Base-by-base conservation (phyloP, 2,888 invertebrate species). In the Ophraella communa region DNA sequence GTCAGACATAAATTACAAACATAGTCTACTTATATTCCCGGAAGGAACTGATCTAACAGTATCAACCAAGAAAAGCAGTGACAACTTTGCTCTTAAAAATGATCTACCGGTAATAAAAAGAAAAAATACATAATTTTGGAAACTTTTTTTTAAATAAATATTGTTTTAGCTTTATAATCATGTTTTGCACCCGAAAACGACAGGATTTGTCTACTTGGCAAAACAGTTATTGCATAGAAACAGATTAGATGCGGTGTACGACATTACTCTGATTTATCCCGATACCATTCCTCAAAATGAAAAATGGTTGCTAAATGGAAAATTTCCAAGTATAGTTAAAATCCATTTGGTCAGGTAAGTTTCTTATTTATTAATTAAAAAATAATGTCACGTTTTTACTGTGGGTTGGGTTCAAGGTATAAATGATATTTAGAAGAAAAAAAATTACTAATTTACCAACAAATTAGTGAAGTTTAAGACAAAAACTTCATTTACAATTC, bases 11-110 rank as follows among this genome's bases (percentile, higher is more conserved):
- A 83, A 85, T 7, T 88, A 89, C 76, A 87, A 87, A 55, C 88
- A 87, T 71, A 86, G 93, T 82, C 80, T 96, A 49, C 83, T 96
- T 30, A 84, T 96, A 68, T 96, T 95, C 77, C 95, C 95, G 0
- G 95, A 95, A 83, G 95, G 95, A 11, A 95, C 95, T 0, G 94
- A 96, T 79, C 83, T 94, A 63, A 92, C 92, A 30, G 83, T 84
- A 20, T 83, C 84, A 18, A 93, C 92, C 57, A 88, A 88, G 71
- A 83, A 80, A 18, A 88, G 87, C 42, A 94, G 94, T 71, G 87
- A 92, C 74, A 84, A 83, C 68, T 94, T 87, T 80, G 95, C 95
- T 0, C 82, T 83, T 17, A 86, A 86, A 68, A 86, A 90, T 77
- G 85, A 87, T 68, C 82, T 94, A 65, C 90, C 91, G 80, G 87